Evolutionary conservation across 2,113 vertebrate species (phyloP).

Genomic region (Carettochelys insculpta): DNA sequence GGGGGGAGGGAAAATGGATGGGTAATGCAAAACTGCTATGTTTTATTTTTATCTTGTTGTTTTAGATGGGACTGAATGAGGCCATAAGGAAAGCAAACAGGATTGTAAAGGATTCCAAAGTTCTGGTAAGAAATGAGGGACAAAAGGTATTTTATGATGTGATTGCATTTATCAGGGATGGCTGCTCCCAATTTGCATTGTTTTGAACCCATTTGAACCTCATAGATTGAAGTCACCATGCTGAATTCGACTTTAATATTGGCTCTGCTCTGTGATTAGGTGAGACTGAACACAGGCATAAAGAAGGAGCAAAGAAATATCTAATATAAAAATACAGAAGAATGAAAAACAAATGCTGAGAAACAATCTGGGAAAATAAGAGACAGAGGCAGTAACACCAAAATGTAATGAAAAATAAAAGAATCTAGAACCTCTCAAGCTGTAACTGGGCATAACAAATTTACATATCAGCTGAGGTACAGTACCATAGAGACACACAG

Average conservation of each 20-base stretch:
- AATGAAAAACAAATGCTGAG: neutral
- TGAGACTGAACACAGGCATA: neutral
- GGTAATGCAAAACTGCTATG: constrained; percentile 15
- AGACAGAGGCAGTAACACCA: neutral
- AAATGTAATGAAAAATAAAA: neutral
- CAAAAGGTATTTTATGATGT: neutral
- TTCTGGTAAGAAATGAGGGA: constrained; percentile 59
- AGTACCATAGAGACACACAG: rapidly evolving
- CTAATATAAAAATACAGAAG: neutral
- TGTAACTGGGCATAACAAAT: neutral
- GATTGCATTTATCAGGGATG: neutral
- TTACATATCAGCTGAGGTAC: neutral
- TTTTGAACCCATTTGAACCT: neutral
- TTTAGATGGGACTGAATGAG: constrained; percentile 56
- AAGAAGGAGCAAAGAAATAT: neutral
- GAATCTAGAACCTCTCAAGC: neutral
- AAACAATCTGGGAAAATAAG: neutral
- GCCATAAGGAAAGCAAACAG: constrained; percentile 60
- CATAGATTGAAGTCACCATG: neutral
- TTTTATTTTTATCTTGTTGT: constrained; percentile 13
- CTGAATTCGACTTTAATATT: neutral
- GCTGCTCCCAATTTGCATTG: neutral
- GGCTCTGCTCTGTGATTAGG: neutral
- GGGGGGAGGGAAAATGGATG: neutral
- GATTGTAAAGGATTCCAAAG: constrained; percentile 37